Percentiles rank a stretch among this genome's conserved stretches.
Conservation (phyloP, 2,888 invertebrate species). For the Xylota sylvarum region DNA sequence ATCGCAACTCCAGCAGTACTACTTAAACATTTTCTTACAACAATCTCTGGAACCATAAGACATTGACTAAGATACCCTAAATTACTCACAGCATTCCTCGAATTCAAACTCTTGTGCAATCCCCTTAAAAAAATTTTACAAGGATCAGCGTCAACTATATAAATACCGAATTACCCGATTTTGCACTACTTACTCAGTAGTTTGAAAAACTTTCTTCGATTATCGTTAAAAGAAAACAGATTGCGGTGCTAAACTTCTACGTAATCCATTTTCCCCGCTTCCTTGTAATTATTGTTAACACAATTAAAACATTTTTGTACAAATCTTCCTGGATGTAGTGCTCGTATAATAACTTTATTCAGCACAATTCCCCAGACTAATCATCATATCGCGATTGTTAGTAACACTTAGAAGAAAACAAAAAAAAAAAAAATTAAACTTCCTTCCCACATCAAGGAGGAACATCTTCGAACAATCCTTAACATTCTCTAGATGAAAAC, state of each 20-base stretch:
- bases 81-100: too few species aligned
- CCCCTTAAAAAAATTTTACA: too few species aligned
- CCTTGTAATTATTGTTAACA: slow-evolving; percentile 27
- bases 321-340: slow-evolving; percentile 18
- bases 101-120: too few species aligned
- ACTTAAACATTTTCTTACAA: too few species aligned
- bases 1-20: too few species aligned
- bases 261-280: slow-evolving; percentile 13
- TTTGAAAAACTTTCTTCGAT: slow-evolving; percentile 9
- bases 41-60: too few species aligned
- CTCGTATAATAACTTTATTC: slow-evolving; percentile 1
- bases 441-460: slow-evolving; percentile 29
- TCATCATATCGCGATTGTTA: slow-evolving; percentile 56
- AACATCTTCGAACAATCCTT: slow-evolving; percentile 52
- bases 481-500: slow-evolving; percentile 54
- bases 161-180: neutral
- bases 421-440: slow-evolving; percentile 4
- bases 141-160: too few species aligned
- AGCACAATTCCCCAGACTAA: slow-evolving; percentile 54
- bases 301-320: slow-evolving; percentile 35
- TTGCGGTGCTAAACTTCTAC: slow-evolving; percentile 22
- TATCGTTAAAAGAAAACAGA: slow-evolving; percentile 19
- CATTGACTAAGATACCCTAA: too few species aligned
- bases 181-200: neutral
- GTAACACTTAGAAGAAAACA: slow-evolving; percentile 15